phyloP scores from a whole-genome alignment of 1,140 invertebrate genomes.

The Drosophila persimilis region DNA sequence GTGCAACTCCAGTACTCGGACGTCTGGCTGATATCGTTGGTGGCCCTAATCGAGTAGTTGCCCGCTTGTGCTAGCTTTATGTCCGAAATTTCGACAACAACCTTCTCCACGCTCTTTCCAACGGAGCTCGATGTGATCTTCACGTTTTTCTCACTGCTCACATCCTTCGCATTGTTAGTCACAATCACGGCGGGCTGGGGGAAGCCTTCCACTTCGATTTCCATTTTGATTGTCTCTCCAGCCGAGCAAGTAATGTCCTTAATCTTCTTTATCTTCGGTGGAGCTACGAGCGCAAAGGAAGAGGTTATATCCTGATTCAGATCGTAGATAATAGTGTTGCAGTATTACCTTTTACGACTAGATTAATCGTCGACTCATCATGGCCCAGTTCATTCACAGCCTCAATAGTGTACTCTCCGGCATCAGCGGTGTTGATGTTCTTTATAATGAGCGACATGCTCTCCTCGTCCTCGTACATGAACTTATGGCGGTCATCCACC shows the following conservation, averaged over 20 bases:
- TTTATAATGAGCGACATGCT: conserved; percentile 95
- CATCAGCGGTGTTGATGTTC: conserved; percentile 91
- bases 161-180: conserved; percentile 92
- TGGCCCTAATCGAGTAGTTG: conserved; percentile 95
- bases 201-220: conserved; percentile 91
- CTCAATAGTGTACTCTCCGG: conserved; percentile 92
- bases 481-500: conserved; percentile 90
- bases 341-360: conserved; percentile 88
- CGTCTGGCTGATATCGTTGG: conserved; percentile 94
- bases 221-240: conserved; percentile 88
- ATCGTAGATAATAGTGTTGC: no score
- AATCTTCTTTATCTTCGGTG: conserved; percentile 91
- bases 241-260: conserved; percentile 89
- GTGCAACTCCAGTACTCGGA: conserved; percentile 92
- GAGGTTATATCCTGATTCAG: neutral
- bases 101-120: conserved; percentile 83
- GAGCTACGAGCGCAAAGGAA: neutral
- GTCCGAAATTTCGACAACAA: conserved; percentile 91
- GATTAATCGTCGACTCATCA: conserved; percentile 88
- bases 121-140: conserved; percentile 87
- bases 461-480: conserved; percentile 97
- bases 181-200: conserved; percentile 92
- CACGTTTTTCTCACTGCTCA: conserved; percentile 88
- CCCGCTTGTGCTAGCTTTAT: conserved; percentile 93
- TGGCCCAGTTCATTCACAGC: conserved; percentile 95